Evolutionary conservation across 1,140 invertebrate species (phyloP), one percentile per base, ranked within the genome.

Genomic region (Calephelis nemesis): DNA sequence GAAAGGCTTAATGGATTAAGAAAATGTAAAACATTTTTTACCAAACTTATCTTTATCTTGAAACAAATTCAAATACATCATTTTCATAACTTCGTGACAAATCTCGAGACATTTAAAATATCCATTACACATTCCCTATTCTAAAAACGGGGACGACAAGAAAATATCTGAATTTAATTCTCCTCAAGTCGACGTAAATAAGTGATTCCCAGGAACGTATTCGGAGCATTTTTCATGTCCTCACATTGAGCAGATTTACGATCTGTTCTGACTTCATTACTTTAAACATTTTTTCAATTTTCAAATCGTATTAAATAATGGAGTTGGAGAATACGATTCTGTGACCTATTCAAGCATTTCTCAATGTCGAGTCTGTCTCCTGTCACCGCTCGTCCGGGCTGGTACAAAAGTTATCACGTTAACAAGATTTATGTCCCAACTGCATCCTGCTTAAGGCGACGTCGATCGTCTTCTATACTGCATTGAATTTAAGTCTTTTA

Each of bases 171-270:
- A 76, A 71, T 73, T 63, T 70, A 72, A 74, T 72, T 73, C 63
- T 62, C 62, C 69, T 74, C 72, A 65, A 74, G 72, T 78, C 52
- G 69, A 70, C 73, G 71, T 71, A 70, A 76, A 78, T 76, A 76
- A 78, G 73, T 76, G 77, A 76, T 74, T 79, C 74, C 72, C 68
- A 72, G 71, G 71, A 68, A 79, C 77, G 74, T 78, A 79, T 83
- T 82, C 70, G 69, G 72, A 80, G 77, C 84, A 86, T 83, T 84
- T 80, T 84, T 86, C 78, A 79, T 68, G 75, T 81, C 80, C 72
- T 72, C 73, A 74, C 74, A 74, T 75, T 75, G 72, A 72, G 58
- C 72, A 77, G 77, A 79, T 79, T 77, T 77, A 77, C 67, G 70
- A 71, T 69, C 68, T 67, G 67, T 52, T 62, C 66, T 72, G 63